Evolutionary conservation across 2,797 vertebrate genomes (phyloP).

Genomic region (Danio kyathit): DNA sequence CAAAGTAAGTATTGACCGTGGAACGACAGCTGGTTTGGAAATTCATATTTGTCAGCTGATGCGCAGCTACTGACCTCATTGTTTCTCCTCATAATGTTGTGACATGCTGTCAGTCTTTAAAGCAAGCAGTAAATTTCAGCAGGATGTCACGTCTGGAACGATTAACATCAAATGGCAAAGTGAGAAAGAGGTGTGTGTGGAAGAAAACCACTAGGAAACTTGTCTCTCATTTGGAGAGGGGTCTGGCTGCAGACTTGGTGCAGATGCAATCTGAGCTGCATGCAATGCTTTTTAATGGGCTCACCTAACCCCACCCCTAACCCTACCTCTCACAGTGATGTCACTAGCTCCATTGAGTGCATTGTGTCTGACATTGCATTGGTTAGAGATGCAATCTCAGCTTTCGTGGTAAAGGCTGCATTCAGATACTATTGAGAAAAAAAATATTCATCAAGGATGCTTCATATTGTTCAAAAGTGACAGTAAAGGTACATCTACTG

Average conservation of each 20-base stretch:
- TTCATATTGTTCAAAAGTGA: not conserved
- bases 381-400: no score
- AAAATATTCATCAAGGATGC: not conserved
- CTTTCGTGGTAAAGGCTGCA: no score
- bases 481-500: not conserved
- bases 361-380: no score
- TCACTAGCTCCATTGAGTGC: no score
- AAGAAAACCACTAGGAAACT: not conserved
- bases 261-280: no score
- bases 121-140: slow-evolving; percentile 8
- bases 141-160: slow-evolving; percentile 1
- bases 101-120: slow-evolving; percentile 9
- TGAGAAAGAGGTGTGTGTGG: not conserved
- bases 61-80: slow-evolving; percentile 23
- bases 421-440: no score
- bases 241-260: no score
- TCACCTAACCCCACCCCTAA: no score
- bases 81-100: slow-evolving; percentile 12
- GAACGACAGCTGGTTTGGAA: not conserved
- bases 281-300: no score
- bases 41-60: not conserved
- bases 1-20: not conserved
- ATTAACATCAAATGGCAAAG: slow-evolving; percentile 25
- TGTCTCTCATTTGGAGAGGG: not conserved
- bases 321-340: no score